Base-by-base conservation (phyloP, 2,797 vertebrate genomes). In the Gymnoscopelus microlampas region DNA sequence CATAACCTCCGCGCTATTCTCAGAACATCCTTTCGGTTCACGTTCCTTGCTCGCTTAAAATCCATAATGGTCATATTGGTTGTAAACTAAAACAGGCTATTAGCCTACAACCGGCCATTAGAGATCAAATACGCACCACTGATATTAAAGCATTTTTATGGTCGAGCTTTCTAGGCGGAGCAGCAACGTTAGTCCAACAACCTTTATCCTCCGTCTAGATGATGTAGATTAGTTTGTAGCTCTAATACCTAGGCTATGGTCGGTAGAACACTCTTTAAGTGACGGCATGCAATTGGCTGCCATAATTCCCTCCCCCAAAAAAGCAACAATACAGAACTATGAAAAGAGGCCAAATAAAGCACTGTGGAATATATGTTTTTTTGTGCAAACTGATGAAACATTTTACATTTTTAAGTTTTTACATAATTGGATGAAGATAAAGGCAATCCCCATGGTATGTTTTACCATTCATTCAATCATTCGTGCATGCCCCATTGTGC, bases 241-340 rank as follows among this genome's bases (percentile, higher is more conserved):
- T 19, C 19, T 15, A 57, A 59, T 64, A 8, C 47, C 35, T 19
- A 19, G 19, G 19, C 53, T 32, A 49, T 49, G 63, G 59, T 70
- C 65, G 54, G 53, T 65, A 68, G 74, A 81, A 77, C 77, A 84
- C 80, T 80, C 73, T 81, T 66, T 78, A 80, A 78, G 50, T 79
- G 67, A 63, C 72, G 71, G 70, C 81, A 81, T 85, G 71, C 53
- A 76, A 55, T 59, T 76, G 54, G 14, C 62, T 82, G 69, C 58
- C 54, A 59, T 51, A 24, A 53, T 39, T 55, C 4, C 60, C 60
- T 60, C 63, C 55, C 53, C 72, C 53, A n/a, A 3, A 63, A 66
- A 74, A 68, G n/a, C 50, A 56, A 5, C 44, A 53, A 35, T 66
- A 50, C 23, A 61, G 1, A 60, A 13, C 11, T 10, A 12, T 56